Evolutionary conservation across 2,888 invertebrate genomes (phyloP), one percentile per base, ranked within the genome.

Genomic region (Pachliopta kotzebuea): DNA sequence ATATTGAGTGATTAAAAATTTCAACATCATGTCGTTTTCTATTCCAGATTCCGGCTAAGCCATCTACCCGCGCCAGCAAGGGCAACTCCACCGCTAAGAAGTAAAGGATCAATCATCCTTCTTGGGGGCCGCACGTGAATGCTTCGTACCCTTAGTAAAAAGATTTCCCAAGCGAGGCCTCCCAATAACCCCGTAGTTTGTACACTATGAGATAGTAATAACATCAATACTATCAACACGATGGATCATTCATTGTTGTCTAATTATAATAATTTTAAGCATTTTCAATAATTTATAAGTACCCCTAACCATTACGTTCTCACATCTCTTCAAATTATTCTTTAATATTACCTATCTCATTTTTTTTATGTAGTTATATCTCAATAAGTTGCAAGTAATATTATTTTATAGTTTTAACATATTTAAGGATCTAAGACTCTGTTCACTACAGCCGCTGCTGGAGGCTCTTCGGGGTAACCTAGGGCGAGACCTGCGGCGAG

Each of bases 11-110:
- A n/a, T n/a, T n/a, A n/a, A 3, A 11, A 1, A 53, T 3, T 26
- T 26, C n/a, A 55, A n/a, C 6, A n/a, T 54, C 55, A 56, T 56
- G 4, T 45, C n/a, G n/a, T 58, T 62, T 49, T 60, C n/a, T 29
- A 24, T 80, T 83, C 63, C 78, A 86, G 86, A 86, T 86, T 42
- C 86, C 86, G n/a, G 70, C 79, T 3, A 80, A 80, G 67, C 82
- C 81, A 49, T 75, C 81, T 50, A 76, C 75, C 62, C 79, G 80
- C 21, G 61, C 72, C 0, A 74, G 72, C 67, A 81, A 80, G 64
- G 65, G 70, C 20, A 77, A 70, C 8, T 62, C 79, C 24, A 77
- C 70, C 69, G 60, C 72, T 0, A 85, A 79, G 67, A 84, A 85
- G 70, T 84, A 75, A 75, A 65, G 49, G 42, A 21, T 9, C 18